Evolutionary conservation across 2,888 invertebrate genomes (phyloP), one percentile per base, ranked within the genome.

Genomic region (Metalampra italica): DNA sequence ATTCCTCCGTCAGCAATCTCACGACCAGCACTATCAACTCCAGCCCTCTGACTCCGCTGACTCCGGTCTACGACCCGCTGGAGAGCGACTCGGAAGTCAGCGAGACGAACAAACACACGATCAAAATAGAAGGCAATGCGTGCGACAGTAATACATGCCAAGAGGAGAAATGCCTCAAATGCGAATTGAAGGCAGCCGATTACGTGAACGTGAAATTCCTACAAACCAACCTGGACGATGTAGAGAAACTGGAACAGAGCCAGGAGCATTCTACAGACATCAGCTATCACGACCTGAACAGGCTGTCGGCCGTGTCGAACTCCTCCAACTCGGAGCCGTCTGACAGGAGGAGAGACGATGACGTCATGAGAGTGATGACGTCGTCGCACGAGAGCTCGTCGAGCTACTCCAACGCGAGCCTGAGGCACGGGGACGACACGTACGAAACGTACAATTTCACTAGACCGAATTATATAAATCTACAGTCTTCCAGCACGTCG

Each of bases 311-410:
- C 1, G 75, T 87, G 0, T 90, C 90, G 0, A 82, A 75, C 0
- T 90, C 90, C 0, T 85, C 86, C 0, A 84, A 83, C 8, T 85
- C 84, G 0, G 83, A 80, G 13, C 67, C 63, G 4, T 64, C 64
- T 12, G 75, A 78, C 7, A 71, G 62, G 11, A 75, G 67, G 46
- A 75, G 55, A 9, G 71, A 68, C 42, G 58, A 56, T 54, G 69
- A 78, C 15, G 54, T 71, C n/a, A 68, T 78, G 66, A 80, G 78
- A 56, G 61, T 78, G 0, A 88, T 88, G 88, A 86, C 87, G 45
- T 88, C 88, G 8, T 89, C 89, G 0, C 90, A 89, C 56, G 90
- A 89, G 51, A 87, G 86, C 49, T 82, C 88, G 0, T 89, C 90
- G 0, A 86, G 78, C 9, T 87, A 80, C 48, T 87, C 88, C 0